Base-by-base conservation (phyloP, 23 tunicate species). In the Clavelina lepadiformis region DNA sequence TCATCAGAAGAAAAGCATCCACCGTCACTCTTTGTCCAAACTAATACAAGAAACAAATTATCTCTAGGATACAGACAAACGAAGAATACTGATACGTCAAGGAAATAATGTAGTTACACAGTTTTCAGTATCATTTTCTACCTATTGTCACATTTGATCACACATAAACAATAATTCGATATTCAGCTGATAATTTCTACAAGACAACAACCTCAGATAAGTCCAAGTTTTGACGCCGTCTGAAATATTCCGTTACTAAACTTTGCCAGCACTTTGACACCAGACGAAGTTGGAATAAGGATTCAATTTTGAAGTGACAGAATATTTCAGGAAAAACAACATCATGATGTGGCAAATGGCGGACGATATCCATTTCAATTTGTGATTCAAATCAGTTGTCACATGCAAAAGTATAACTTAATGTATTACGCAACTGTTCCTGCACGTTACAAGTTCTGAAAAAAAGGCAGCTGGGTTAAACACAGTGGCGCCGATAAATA, bases 311-410 rank as follows among this genome's bases (percentile, higher is more conserved):
- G 3, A 56, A 24, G 2, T 23, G 30, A 18, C 23, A 28, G 23
- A 56, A 7, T 3, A 56, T 56, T 56, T 22, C 13, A 15, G 29
- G 61, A 56, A 56, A 56, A 18, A 56, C 61, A 5, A 56, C 61
- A 23, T 56, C 61, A 22, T 56, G 61, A 15, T 28, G 23, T 26
- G 61, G 61, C 31, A 56, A 56, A 13, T 1, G 11, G 11, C 26
- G 30, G 15, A 41, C 15, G 15, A 41, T 11, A 41, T 41, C 49
- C 49, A 41, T 41, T 11, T 41, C n/a, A n/a, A n/a, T n/a, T n/a
- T n/a, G n/a, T n/a, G n/a, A n/a, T n/a, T n/a, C n/a, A n/a, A n/a
- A n/a, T n/a, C n/a, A n/a, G n/a, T n/a, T n/a, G n/a, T n/a, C n/a
- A n/a, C n/a, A n/a, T n/a, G n/a, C n/a, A n/a, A n/a, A n/a, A n/a